A percentile compares a stretch with the other conserved stretches of the same genome.
These are phyloP conservation scores for Ctenoplectra terminalis DNA, from an alignment of 1,140 invertebrate genomes.

Conservation along the genomic window DNA sequence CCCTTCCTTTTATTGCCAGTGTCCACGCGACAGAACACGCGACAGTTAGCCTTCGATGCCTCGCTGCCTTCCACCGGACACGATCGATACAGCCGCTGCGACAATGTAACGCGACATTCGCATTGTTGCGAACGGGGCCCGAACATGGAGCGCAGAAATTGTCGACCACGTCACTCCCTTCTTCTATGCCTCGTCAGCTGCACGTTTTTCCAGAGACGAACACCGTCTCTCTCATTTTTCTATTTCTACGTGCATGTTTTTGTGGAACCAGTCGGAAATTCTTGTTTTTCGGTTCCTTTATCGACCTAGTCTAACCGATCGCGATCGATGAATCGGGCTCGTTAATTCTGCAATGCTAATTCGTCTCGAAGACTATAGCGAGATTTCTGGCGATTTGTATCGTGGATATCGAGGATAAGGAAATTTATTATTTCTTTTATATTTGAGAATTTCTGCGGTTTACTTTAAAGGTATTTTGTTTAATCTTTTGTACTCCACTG, in stretches of 20 bases:
- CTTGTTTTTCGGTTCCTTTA: background rate
- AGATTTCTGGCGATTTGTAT: background rate
- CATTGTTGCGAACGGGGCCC: constrained; percentile 17
- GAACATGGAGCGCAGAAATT: constrained; percentile 15
- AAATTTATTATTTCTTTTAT: no score
- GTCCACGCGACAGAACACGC: constrained; percentile 50
- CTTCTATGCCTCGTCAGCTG: background rate
- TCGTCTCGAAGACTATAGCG: background rate
- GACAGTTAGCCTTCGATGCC: constrained; percentile 44
- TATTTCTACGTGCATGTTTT: no score
- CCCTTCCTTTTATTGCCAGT: constrained; percentile 30
- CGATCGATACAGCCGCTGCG: constrained; percentile 49
- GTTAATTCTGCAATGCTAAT: constrained; percentile 2
- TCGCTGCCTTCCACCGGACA: constrained; percentile 36
- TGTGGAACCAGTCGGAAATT: constrained; percentile 4
- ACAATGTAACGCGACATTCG: constrained; percentile 47
- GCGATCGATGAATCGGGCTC: constrained; percentile 24
- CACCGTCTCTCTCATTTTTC: background rate
- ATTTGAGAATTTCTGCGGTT: no score
- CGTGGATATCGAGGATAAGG: no score
- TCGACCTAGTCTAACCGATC: background rate
- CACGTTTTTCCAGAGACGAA: background rate
- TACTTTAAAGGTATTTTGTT: no score
- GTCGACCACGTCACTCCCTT: background rate
- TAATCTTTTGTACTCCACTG: no score